Percentiles rank a stretch among this genome's conserved stretches.
phyloP scores from a whole-genome alignment of 1,140 invertebrate species.

The Stegodyphus dumicola region DNA sequence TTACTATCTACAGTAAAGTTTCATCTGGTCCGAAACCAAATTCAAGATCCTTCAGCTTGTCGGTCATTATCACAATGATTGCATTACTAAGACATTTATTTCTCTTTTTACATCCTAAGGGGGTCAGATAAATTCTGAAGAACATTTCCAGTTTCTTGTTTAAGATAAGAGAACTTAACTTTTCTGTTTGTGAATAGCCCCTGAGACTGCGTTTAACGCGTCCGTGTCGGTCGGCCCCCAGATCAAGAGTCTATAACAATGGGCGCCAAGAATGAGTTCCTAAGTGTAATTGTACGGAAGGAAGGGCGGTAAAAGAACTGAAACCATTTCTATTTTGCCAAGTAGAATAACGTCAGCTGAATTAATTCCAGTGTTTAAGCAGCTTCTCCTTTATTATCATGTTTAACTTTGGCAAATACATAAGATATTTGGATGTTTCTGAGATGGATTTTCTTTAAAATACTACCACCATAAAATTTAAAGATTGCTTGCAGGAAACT shows the following conservation, averaged over 20 bases:
- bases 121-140: too few relatives aligned
- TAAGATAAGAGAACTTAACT: too few relatives aligned
- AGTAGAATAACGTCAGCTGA: not conserved
- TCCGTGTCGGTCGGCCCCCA: constrained; percentile 6
- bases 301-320: constrained; percentile 1
- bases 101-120: too few relatives aligned
- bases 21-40: too few relatives aligned
- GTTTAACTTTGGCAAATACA: not conserved
- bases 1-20: too few relatives aligned
- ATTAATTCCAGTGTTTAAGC: constrained; percentile 23
- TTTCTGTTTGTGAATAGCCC: not conserved
- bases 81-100: too few relatives aligned
- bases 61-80: too few relatives aligned
- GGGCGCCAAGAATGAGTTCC: constrained; percentile 18
- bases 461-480: not conserved
- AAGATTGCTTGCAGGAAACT: too few relatives aligned
- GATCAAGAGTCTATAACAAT: constrained; percentile 33
- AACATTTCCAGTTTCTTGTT: too few relatives aligned
- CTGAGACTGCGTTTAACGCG: not conserved
- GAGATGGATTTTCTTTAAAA: not conserved
- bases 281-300: constrained; percentile 32
- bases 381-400: not conserved
- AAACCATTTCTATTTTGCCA: constrained; percentile 16
- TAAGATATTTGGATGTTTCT: not conserved
- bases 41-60: too few relatives aligned